Base-by-base conservation (phyloP, 1,140 invertebrate species). In the Drosophila azteca region DNA sequence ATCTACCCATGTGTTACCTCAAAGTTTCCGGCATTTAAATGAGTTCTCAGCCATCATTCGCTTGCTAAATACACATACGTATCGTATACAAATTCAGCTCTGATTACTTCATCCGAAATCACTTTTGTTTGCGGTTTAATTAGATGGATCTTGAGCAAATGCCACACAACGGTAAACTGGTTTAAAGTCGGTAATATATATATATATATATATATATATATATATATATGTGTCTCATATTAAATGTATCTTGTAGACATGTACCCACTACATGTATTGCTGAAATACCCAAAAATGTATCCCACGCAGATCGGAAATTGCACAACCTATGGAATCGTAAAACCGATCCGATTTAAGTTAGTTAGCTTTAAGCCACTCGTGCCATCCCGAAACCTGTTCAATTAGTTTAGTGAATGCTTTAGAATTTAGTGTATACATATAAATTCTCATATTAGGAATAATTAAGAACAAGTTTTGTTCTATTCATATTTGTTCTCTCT, bases 21-120 rank as follows among this genome's bases (percentile, higher is more conserved):
- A 62, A 73, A 60, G 67, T 83, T 83, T 83, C 82, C 82, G 82
- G 83, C 82, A 72, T 69, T 76, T 65, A 79, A 79, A 79, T 83
- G 51, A 72, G 62, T 57, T 60, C 53, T 53, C 60, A 74, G 44
- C 17, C 45, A 55, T 68, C 61, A 48, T 6, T 39, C 35, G 35
- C 13, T 13, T 3, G 35, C 35, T 39, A 13, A 39, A 45, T 44
- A 20, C 26, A 44, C 13, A 20, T 9, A 35, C 50, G 49, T 43
- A 43, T 31, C 26, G 31, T 41, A 60, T 79, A 60, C 76, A 48
- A 69, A 87, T 71, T 88, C 44, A 64, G 51, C 46, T 83, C 52
- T 46, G 83, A 85, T 85, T 85, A 88, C 82, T 85, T 85, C 82
- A 85, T 88, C 74, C 48, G 44, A 52, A 48, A 70, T 57, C 39